Base-by-base conservation (phyloP, 35 echinoderm and acorn worm genomes). In the Ophioderma brevispina region DNA sequence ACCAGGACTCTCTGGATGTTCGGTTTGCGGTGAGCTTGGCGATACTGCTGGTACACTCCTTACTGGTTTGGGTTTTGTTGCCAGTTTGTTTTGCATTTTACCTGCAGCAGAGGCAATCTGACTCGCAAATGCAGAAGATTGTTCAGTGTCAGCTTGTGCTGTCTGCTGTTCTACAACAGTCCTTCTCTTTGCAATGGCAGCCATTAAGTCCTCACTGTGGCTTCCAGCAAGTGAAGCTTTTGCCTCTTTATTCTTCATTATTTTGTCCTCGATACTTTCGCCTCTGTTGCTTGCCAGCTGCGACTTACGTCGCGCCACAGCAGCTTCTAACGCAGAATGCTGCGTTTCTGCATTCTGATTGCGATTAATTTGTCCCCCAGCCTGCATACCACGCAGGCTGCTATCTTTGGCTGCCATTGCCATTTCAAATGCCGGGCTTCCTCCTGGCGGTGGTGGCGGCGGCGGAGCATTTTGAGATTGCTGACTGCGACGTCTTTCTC, bases 191-290 rank as follows among this genome's bases (percentile, higher is more conserved):
- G 87, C 87, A 2, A 96, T 85, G 6, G 91, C 91, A 59, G 76
- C 79, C 52, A 86, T 76, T 17, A 96, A 77, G 19, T 81, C 89
- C 18, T 82, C 79, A 15, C 93, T 76, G 1, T 59, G 87, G 21
- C 40, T 76, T 30, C 82, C 82, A 17, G 35, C 3, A 17, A 70
- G 39, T 18, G 84, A 52, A 77, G 28, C 40, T 21, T 90, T 77
- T 0, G 86, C 43, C 31, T 88, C 50, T 59, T 92, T 96, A 82
- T 90, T 90, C 41, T 81, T 89, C 70, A 50, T 76, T 43, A 96
- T 96, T 82, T 80, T 96, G 2, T 87, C 84, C 79, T 96, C 94
- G 76, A 96, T 96, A 76, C 89, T 79, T 32, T 81, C 87, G 32
- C 37, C 14, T 88, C 86, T 92, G 35, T 36, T 39, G 19, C 76